Base-by-base conservation (phyloP, 2,888 invertebrate genomes). In the Brenthis daphne region DNA sequence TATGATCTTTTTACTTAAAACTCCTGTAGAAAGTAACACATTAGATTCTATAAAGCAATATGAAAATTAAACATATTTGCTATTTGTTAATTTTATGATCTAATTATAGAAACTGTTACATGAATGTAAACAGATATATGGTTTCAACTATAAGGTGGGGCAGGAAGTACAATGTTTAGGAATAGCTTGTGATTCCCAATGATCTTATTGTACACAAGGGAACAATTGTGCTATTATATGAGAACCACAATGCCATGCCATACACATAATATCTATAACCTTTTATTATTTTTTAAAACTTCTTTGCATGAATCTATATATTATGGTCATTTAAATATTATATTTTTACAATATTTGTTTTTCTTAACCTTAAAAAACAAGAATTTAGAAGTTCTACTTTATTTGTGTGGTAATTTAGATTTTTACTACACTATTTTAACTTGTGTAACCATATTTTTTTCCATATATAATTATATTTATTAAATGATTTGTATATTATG, bases 121-220 rank as follows among this genome's bases (percentile, higher is more conserved):
- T 69, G 56, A 72, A 66, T 68, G 65, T 65, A 57, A 70, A 57
- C 50, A 65, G 56, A 53, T 64, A 64, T 60, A 61, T 56, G 50
- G 56, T 67, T 66, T 69, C 67, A 65, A 68, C 48, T 69, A 43
- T 11, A 65, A 80, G 86, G 85, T 78, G 81, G 69, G 81, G 76
- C 85, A 82, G 86, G 85, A 87, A 82, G 77, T 76, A 79, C 81
- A 80, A 79, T 60, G 48, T 83, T 77, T 80, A 78, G 79, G 77
- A 76, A 72, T 78, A 73, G 77, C 67, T 73, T 71, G 72, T 73
- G 75, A 75, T 77, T 79, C 79, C 76, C 76, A 77, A 71, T 74
- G 63, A 72, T 70, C 73, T 78, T 79, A 82, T 84, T 86, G 83
- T 86, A 77, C 63, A 33, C 63, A 14, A 20, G 73, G 74, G 73